A percentile compares a stretch with the other conserved stretches of the same genome.
These are phyloP conservation scores for Villa cingulata DNA, from an alignment of 2,888 invertebrate species.

Conservation along the genomic window DNA sequence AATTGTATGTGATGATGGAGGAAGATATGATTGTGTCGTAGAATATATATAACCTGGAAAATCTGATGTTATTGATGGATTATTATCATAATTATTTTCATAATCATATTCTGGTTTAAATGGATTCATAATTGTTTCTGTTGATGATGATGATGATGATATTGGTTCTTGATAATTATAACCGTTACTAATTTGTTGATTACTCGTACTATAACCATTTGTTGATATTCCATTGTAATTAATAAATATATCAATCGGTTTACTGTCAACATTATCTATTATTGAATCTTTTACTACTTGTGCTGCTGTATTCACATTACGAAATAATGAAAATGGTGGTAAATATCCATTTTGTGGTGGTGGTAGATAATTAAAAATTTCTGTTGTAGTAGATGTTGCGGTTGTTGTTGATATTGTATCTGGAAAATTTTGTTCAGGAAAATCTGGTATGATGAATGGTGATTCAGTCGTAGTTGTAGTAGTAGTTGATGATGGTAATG, in stretches of 20 bases:
- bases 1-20: no score
- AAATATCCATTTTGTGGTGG: constrained; percentile 6
- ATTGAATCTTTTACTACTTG: no score
- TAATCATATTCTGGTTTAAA: constrained; percentile 7
- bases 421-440: constrained; percentile 2
- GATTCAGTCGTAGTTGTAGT: constrained; percentile 9
- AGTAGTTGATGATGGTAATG: constrained; percentile 16
- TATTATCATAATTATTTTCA: constrained; percentile 13
- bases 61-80: background rate
- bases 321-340: background rate
- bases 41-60: constrained; percentile 7
- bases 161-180: constrained; percentile 12
- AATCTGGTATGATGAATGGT: constrained; percentile 18
- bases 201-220: no score
- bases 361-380: no score
- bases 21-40: constrained; percentile 1
- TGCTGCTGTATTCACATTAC: no score
- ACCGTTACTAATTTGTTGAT: constrained; percentile 1
- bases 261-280: background rate
- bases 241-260: background rate
- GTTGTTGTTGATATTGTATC: constrained; percentile 9
- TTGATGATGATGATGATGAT: background rate
- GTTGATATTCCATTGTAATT: background rate
- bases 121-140: background rate
- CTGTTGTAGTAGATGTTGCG: no score